Conservation (phyloP, 2,888 invertebrate genomes). For the Chorisops tibialis region DNA sequence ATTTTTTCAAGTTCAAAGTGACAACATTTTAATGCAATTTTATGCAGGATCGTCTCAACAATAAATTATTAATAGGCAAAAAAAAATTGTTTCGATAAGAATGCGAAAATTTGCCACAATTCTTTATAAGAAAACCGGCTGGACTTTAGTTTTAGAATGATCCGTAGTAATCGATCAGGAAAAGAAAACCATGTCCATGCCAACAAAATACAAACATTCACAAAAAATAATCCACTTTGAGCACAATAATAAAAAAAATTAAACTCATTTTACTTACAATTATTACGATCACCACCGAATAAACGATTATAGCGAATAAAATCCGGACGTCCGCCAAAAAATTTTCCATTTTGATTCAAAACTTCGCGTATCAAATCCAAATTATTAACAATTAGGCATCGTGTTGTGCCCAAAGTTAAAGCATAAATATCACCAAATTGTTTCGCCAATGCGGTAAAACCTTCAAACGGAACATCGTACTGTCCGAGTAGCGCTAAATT, state of each 20-base stretch:
- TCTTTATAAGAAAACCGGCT: no score
- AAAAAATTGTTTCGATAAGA: no score
- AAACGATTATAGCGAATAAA: conserved; percentile 76
- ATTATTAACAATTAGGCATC: conserved; percentile 73
- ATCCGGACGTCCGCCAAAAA: conserved; percentile 79
- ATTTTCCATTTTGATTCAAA: conserved; percentile 73
- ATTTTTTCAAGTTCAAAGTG: conserved; percentile 1
- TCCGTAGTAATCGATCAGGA: no score
- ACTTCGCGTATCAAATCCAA: conserved; percentile 70
- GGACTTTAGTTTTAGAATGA: no score
- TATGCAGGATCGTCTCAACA: no score
- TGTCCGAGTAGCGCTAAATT: conserved; percentile 65
- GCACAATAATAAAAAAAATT: no score
- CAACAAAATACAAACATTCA: no score
- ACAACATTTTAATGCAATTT: no score
- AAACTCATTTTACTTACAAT: conserved; percentile 67
- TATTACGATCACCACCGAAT: conserved; percentile 80
- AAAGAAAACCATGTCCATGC: no score
- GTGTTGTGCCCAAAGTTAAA: conserved; percentile 63
- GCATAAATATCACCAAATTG: conserved; percentile 71
- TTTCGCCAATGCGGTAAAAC: conserved; percentile 66
- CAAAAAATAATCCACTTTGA: no score
- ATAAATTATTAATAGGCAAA: no score
- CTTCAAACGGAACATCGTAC: conserved; percentile 66
- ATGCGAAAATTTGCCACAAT: no score